Base-by-base conservation (phyloP, 2,113 vertebrate genomes). In the Larimichthys polyactis region DNA sequence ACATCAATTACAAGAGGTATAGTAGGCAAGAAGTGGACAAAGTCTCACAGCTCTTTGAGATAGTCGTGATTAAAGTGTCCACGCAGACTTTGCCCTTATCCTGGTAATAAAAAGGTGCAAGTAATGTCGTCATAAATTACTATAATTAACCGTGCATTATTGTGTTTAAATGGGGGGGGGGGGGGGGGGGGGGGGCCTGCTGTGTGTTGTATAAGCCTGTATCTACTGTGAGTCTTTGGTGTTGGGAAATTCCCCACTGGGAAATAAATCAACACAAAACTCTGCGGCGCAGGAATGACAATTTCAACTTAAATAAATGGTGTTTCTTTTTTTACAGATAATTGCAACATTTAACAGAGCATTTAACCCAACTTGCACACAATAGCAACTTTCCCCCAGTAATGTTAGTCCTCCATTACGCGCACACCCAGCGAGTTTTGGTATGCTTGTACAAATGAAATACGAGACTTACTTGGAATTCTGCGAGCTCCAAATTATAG, bases 401-500 rank as follows among this genome's bases (percentile, higher is more conserved):
- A 60, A 85, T 64, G 58, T 75, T 49, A 81, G 65, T n/a, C 74
- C 48, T 58, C 85, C 85, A 80, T 88, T 82, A 59, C 89, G 75
- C 90, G 78, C 86, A 81, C 82, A 87, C 78, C 15, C 89, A 55
- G 32, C 1, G 57, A 87, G 60, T 70, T 84, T 70, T 70, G 79
- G 44, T 52, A 55, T 22, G 79, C 32, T 77, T 51, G 69, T 51
- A 22, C 78, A 87, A 72, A 89, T 49, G 55, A 82, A 82, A 86
- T n/a, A n/a, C 4, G 46, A 84, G 80, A 94, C 95, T 95, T 95
- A 96, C 95, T 94, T 95, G 78, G 87, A 49, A 82, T 96, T 96
- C 79, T 94, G 94, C 15, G 94, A 93, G 94, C 87, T 95, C 95
- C 95, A 96, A 32, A 95, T 94, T 17, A 96, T 95, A 73, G 94